These are phyloP conservation scores for Stegana nigrithorax DNA, from an alignment of 2,888 invertebrate species.

Conservation along the genomic window DNA sequence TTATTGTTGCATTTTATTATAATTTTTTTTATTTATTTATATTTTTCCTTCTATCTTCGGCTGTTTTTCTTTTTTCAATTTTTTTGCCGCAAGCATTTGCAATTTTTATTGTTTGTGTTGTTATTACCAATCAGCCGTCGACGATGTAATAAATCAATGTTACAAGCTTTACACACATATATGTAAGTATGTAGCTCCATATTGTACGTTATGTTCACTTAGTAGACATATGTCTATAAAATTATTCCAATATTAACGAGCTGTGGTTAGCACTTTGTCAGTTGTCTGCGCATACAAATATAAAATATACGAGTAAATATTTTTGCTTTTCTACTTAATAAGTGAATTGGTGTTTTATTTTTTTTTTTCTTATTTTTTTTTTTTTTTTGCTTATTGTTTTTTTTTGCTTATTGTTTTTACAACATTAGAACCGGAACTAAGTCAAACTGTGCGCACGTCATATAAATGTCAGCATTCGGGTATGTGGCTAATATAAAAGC, in stretches of 20 bases:
- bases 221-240: too few species aligned
- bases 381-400: background rate
- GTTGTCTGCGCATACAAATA: background rate
- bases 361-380: background rate
- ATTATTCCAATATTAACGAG: too few species aligned
- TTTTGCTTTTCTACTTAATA: too few species aligned
- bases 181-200: too few species aligned
- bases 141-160: slow-evolving; percentile 14
- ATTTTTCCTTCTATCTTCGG: background rate
- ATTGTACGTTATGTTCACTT: too few species aligned
- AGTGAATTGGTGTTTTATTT: too few species aligned
- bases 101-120: background rate
- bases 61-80: background rate
- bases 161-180: too few species aligned
- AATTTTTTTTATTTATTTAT: background rate
- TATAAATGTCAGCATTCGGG: background rate
- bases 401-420: background rate
- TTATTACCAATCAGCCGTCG: slow-evolving; percentile 8
- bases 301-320: too few species aligned
- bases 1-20: slow-evolving; percentile 9
- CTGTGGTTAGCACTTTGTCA: slow-evolving; percentile 3
- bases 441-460: background rate
- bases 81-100: background rate
- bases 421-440: slow-evolving; percentile 12
- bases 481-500: background rate